A percentile compares a stretch with the other conserved stretches of the same genome.
Conservation (phyloP, 2,888 invertebrate genomes). For the Limenitis camilla region DNA sequence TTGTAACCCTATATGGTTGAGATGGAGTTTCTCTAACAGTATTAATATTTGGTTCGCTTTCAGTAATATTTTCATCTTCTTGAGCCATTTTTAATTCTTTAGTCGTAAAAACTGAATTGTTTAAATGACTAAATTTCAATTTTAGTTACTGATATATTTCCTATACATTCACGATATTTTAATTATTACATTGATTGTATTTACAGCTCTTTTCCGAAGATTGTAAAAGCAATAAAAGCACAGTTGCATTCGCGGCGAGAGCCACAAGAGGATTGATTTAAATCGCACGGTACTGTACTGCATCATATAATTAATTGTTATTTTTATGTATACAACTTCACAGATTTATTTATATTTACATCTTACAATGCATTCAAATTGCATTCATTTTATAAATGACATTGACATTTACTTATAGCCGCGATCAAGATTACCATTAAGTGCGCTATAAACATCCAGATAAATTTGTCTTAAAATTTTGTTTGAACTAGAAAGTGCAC, state of each 20-base stretch:
- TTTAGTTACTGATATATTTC: too few species aligned
- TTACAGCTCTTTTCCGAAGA: too few species aligned
- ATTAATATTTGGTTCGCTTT: conserved; percentile 38
- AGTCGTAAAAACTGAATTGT: neutral
- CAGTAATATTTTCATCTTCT: conserved; percentile 41
- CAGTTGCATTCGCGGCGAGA: conserved; percentile 5
- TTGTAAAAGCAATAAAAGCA: neutral
- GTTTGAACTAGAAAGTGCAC: too few species aligned
- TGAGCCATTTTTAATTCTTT: conserved; percentile 38
- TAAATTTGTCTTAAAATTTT: too few species aligned
- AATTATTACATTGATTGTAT: too few species aligned
- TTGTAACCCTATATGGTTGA: conserved; percentile 44
- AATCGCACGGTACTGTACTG: neutral
- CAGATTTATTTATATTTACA: too few species aligned
- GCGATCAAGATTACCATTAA: too few species aligned
- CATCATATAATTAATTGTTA: neutral
- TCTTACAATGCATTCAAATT: too few species aligned
- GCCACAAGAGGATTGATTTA: conserved; percentile 4
- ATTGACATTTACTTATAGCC: too few species aligned
- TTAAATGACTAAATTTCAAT: neutral
- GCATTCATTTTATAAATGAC: too few species aligned
- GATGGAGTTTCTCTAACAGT: conserved; percentile 39
- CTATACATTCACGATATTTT: too few species aligned
- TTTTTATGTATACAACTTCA: conserved; percentile 1
- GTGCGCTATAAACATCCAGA: too few species aligned